Conservation (phyloP, 1,140 invertebrate species). For the Leptinotarsa undecemlineata region DNA sequence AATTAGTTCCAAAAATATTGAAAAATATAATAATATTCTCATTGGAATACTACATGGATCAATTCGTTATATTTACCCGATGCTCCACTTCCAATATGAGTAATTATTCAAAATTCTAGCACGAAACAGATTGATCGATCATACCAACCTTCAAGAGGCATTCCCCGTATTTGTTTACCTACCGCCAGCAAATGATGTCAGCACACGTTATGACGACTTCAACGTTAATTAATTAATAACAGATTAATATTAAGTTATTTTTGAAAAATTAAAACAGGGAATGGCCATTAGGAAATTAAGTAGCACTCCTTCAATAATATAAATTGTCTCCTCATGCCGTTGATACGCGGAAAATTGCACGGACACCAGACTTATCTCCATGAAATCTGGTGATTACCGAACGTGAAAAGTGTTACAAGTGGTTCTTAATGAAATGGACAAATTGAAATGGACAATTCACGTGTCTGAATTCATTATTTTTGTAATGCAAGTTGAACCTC, state of each 20-base stretch:
- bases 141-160: background rate
- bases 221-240: constrained; percentile 4
- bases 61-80: too few species aligned
- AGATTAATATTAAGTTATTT: constrained; percentile 9
- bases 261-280: background rate
- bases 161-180: background rate
- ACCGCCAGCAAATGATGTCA: background rate
- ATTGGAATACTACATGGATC: too few species aligned
- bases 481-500: background rate
- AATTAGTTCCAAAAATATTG: too few species aligned
- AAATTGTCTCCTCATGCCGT: background rate
- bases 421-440: constrained; percentile 5
- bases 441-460: background rate
- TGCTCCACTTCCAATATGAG: background rate
- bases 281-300: background rate
- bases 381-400: constrained; percentile 5
- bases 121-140: background rate
- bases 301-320: constrained; percentile 8
- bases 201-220: background rate
- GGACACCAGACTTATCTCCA: background rate
- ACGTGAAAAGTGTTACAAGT: constrained; percentile 8
- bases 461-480: background rate
- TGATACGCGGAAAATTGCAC: background rate
- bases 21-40: too few species aligned
- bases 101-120: background rate